These are phyloP conservation scores for Syngnathus floridae DNA, from an alignment of 2,113 vertebrate species.

Conservation along the genomic window DNA sequence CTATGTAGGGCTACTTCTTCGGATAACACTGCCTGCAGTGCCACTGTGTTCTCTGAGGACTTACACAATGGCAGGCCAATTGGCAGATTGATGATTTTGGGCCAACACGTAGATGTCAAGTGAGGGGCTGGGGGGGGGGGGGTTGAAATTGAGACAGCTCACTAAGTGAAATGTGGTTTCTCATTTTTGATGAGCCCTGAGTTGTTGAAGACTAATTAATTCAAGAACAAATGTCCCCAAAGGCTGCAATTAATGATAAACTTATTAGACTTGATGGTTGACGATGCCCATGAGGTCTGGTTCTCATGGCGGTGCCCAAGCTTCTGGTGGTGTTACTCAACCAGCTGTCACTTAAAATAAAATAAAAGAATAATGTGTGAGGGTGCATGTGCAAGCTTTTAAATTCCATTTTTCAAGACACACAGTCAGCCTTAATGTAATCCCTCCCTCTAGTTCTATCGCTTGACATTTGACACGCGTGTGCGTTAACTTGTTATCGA, in stretches of 20 bases:
- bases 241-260: slow-evolving; percentile 74
- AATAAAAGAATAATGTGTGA: slow-evolving; percentile 39
- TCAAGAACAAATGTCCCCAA: slow-evolving; percentile 70
- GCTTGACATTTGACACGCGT: slow-evolving; percentile 46
- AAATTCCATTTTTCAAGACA: slow-evolving; percentile 37
- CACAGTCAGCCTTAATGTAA: slow-evolving; percentile 28
- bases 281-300: slow-evolving; percentile 67
- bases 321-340: slow-evolving; percentile 61
- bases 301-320: slow-evolving; percentile 50
- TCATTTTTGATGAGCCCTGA: slow-evolving; percentile 48
- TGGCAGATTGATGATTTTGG: slow-evolving; percentile 27
- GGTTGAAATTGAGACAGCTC: background rate
- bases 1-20: slow-evolving; percentile 20
- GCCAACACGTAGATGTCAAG: slow-evolving; percentile 14
- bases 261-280: slow-evolving; percentile 68
- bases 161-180: slow-evolving; percentile 47
- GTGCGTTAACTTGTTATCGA: slow-evolving; percentile 43
- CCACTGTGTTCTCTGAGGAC: slow-evolving; percentile 18
- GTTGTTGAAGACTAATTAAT: slow-evolving; percentile 69
- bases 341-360: slow-evolving; percentile 56
- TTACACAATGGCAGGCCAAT: slow-evolving; percentile 29
- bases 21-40: slow-evolving; percentile 26
- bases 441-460: slow-evolving; percentile 24
- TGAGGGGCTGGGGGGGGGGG: background rate
- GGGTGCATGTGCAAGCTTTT: slow-evolving; percentile 6